These are phyloP conservation scores for Drosophila macrothrix DNA, from an alignment of 2,888 invertebrate species.

Conservation along the genomic window DNA sequence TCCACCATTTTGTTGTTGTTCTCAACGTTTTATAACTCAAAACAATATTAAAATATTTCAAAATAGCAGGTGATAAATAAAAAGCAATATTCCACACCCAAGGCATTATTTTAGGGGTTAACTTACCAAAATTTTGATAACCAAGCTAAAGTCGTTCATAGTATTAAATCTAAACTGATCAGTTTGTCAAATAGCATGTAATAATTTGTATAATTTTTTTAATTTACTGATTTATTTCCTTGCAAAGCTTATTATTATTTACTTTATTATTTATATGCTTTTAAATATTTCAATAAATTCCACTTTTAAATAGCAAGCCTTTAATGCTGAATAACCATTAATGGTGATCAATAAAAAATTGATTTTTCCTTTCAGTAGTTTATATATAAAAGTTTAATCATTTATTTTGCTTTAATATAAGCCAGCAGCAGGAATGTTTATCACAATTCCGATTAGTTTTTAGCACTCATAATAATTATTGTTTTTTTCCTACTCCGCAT, in stretches of 20 bases:
- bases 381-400: not conserved
- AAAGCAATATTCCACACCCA: not conserved
- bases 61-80: not conserved
- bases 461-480: not conserved
- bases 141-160: not conserved
- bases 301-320: not conserved
- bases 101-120: not conserved
- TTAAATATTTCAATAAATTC: not conserved
- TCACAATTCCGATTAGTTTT: not conserved
- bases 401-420: not conserved
- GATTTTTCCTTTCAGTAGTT: not conserved
- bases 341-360: not conserved
- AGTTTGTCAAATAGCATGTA: not conserved
- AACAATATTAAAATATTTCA: not conserved
- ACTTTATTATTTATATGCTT: not conserved
- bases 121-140: not conserved
- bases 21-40: not conserved
- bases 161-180: not conserved
- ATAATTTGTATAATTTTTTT: not conserved
- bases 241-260: not conserved
- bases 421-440: not conserved
- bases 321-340: not conserved
- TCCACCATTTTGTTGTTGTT: not conserved
- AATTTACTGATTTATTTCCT: not conserved
- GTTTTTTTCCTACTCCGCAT: not conserved